These are phyloP conservation scores for Dipodomys ordii DNA, from an alignment of 2,113 vertebrate genomes.

Conservation along the genomic window DNA sequence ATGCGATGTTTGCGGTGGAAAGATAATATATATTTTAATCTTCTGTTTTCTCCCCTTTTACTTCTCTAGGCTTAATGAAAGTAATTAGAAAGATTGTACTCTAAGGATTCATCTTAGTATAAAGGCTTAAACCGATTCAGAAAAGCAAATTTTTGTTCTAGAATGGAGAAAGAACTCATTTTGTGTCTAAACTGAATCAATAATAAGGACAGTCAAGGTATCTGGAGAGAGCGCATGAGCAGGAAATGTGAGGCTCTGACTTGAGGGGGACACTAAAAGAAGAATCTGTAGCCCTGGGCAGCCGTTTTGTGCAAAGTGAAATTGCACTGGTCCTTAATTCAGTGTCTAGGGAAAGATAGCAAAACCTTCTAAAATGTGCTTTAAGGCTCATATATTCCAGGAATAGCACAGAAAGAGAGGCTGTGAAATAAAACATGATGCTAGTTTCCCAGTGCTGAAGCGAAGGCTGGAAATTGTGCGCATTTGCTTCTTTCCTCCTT, in stretches of 20 bases:
- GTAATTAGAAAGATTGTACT: conserved; percentile 60
- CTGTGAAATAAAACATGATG: neutral
- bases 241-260: neutral
- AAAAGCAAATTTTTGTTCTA: conserved; percentile 26
- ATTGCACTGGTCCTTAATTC: neutral
- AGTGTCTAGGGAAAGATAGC: neutral
- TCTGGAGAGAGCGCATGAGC: neutral
- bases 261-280: neutral
- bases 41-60: neutral
- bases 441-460: neutral
- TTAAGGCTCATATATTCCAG: conserved; percentile 24
- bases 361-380: neutral
- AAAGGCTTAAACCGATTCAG: conserved; percentile 14
- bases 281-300: neutral
- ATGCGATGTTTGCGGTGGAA: neutral
- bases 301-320: conserved; percentile 26
- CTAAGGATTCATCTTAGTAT: neutral
- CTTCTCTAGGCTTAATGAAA: conserved; percentile 23
- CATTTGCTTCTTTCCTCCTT: neutral
- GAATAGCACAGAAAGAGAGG: neutral
- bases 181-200: conserved; percentile 24
- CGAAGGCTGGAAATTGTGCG: accelerated
- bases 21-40: neutral
- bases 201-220: neutral
- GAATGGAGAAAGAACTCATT: neutral